Conservation (phyloP, 2,888 invertebrate genomes). For the Cacoxenus indagator region DNA sequence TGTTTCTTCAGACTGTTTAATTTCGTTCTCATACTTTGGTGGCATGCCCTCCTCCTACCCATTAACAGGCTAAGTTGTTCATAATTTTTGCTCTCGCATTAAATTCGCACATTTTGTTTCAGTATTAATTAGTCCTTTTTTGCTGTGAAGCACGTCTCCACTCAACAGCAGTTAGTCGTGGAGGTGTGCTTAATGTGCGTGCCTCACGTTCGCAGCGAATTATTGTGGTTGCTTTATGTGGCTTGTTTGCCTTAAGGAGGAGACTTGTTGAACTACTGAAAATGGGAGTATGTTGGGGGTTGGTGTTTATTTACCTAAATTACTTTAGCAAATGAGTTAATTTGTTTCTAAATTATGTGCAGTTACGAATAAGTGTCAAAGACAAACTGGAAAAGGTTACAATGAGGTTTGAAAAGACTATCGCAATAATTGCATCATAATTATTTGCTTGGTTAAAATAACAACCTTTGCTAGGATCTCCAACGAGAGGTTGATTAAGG, state of each 20-base stretch:
- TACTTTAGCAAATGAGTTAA: conserved; percentile 58
- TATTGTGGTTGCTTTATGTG: neutral
- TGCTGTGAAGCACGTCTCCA: conserved; percentile 24
- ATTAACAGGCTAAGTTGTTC: neutral
- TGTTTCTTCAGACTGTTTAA: neutral
- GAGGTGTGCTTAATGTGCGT: conserved; percentile 53
- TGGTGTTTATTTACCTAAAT: conserved; percentile 50
- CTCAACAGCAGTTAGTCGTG: conserved; percentile 49
- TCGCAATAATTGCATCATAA: no score
- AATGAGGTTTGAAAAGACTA: no score
- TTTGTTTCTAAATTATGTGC: conserved; percentile 36
- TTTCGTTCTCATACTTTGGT: neutral
- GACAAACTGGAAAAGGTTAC: no score
- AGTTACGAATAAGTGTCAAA: no score
- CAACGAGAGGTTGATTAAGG: no score
- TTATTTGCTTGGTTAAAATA: no score
- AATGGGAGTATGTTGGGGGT: conserved; percentile 23
- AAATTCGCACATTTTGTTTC: conserved; percentile 40
- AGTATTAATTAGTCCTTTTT: conserved; percentile 55
- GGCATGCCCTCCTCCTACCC: conserved; percentile 14
- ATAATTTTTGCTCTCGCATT: neutral
- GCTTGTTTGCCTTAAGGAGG: neutral
- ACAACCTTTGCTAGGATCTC: no score
- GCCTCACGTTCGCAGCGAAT: conserved; percentile 16
- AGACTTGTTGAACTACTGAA: conserved; percentile 5